phyloP scores from a whole-genome alignment of 2,797 vertebrate genomes.

The Aplochiton taeniatus region DNA sequence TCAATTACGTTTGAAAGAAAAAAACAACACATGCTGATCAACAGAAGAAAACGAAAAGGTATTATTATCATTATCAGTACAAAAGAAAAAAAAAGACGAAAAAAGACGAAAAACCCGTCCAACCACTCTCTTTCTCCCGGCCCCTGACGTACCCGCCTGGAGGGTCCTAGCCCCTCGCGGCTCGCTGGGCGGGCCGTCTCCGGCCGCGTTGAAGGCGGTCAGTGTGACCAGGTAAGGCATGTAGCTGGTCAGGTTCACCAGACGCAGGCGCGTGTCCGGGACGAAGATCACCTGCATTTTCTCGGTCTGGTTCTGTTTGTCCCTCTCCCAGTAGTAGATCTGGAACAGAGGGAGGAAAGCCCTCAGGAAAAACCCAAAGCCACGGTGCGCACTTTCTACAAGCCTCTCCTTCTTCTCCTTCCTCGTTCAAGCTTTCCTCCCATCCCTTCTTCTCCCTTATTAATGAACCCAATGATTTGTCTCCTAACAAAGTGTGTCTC shows the following conservation, averaged over 20 bases:
- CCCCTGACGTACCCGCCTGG: constrained; percentile 80
- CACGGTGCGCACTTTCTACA: no score
- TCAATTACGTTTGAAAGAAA: neutral
- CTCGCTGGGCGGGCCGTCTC: constrained; percentile 88
- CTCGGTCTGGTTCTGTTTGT: constrained; percentile 85
- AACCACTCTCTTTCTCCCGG: no score
- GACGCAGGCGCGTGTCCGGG: constrained; percentile 80
- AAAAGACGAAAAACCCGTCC: no score
- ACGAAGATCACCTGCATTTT: constrained; percentile 90
- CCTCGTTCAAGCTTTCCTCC: no score
- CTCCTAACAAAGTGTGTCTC: no score
- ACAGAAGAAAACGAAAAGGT: neutral
- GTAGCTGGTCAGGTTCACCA: constrained; percentile 93
- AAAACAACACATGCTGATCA: neutral
- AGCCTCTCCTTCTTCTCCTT: no score
- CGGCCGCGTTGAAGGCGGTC: constrained; percentile 90
- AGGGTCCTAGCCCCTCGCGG: constrained; percentile 83
- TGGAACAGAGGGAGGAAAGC: constrained; percentile 47
- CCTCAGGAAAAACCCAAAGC: constrained; percentile 8
- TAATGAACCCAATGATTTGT: no score
- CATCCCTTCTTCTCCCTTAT: no score
- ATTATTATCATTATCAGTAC: no score
- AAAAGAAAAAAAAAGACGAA: no score
- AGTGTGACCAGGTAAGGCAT: constrained; percentile 86
- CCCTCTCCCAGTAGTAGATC: constrained; percentile 92